Conservation (phyloP, 1,140 invertebrate genomes). For the Ceratina australensis region DNA sequence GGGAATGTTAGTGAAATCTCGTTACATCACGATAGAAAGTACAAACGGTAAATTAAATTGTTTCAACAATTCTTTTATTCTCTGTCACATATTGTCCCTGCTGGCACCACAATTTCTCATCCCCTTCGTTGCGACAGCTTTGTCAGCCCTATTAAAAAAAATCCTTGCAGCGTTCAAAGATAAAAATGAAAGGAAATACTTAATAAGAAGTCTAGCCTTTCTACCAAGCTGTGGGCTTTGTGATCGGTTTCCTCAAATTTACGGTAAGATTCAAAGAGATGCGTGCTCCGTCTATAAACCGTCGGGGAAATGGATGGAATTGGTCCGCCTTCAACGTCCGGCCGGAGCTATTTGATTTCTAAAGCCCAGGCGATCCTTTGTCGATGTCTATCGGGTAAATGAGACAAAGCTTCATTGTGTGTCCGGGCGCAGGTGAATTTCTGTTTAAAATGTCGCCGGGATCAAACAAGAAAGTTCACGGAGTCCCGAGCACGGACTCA, state of each 20-base stretch:
- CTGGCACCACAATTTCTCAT: no score
- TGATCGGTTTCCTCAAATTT: conserved; percentile 12
- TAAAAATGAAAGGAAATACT: no score
- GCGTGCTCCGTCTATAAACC: conserved; percentile 16
- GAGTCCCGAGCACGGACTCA: not conserved
- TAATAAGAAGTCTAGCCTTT: no score
- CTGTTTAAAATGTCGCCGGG: conserved; percentile 28
- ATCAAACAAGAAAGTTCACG: conserved; percentile 34
- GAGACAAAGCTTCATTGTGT: conserved; percentile 44
- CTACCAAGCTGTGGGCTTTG: no score
- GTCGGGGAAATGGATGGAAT: conserved; percentile 12
- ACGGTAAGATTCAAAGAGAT: conserved; percentile 20
- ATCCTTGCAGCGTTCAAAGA: no score
- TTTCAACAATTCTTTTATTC: no score
- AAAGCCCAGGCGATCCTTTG: conserved; percentile 39
- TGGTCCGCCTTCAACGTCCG: conserved; percentile 4
- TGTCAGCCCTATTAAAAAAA: no score
- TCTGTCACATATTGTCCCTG: no score
- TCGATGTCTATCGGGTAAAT: conserved; percentile 40
- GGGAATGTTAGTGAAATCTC: no score
- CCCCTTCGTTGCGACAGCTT: no score
- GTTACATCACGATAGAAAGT: no score
- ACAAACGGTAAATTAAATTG: no score
- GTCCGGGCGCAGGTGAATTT: conserved; percentile 20
- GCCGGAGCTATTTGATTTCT: conserved; percentile 26